These are phyloP conservation scores for Clarias magur DNA, from an alignment of 2,113 vertebrate genomes.

Conservation along the genomic window DNA sequence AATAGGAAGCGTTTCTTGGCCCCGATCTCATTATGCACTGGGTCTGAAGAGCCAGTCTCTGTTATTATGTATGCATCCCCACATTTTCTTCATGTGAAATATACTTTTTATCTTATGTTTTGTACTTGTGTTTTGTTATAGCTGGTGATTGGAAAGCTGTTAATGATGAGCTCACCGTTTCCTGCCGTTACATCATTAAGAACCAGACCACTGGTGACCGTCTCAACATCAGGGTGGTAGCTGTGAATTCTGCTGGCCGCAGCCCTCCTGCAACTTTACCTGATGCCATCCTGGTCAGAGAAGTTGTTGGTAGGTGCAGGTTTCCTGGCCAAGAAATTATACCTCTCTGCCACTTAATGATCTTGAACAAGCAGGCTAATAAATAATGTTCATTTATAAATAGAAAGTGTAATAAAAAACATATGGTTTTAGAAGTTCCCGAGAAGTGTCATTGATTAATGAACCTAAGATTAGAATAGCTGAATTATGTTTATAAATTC, in stretches of 20 bases:
- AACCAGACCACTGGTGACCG: slow-evolving; percentile 80
- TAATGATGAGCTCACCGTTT: slow-evolving; percentile 80
- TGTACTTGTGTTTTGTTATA: slow-evolving; percentile 52
- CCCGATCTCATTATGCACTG: neutral
- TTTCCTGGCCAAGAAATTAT: neutral
- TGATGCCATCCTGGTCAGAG: slow-evolving; percentile 80
- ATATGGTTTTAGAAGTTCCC: neutral
- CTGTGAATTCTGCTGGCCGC: slow-evolving; percentile 75
- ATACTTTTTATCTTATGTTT: neutral
- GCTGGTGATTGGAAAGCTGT: slow-evolving; percentile 84
- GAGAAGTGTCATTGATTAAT: neutral
- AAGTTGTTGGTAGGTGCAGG: slow-evolving; percentile 79
- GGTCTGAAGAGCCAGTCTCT: neutral
- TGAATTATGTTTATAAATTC: neutral
- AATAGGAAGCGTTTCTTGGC: neutral
- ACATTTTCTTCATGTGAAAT: neutral
- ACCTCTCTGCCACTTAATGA: neutral
- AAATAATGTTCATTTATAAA: neutral
- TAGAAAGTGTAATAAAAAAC: neutral
- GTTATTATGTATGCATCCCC: neutral
- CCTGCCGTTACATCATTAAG: slow-evolving; percentile 80
- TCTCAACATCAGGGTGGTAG: slow-evolving; percentile 80
- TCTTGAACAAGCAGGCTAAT: neutral
- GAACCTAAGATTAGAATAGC: neutral
- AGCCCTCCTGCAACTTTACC: slow-evolving; percentile 73